Evolutionary conservation across 2,113 vertebrate species (phyloP), one percentile per base, ranked within the genome.

Genomic region (Austrofundulus limnaeus): DNA sequence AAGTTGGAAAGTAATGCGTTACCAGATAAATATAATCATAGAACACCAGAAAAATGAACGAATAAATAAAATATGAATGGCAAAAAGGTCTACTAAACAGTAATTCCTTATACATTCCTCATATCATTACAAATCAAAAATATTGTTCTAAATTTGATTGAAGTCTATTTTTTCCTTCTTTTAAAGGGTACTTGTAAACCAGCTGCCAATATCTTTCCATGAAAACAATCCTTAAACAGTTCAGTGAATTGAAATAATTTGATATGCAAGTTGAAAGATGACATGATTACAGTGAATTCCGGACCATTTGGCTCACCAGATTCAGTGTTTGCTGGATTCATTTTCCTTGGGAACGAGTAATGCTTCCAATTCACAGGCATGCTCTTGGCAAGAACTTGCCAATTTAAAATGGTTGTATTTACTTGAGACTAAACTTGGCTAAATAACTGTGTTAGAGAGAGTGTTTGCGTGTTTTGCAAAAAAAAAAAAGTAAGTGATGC

Each of bases 351-450:
- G 31, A 34, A 34, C 31, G 10, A 43, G 20, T 55, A 41, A 61
- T 72, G 50, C 47, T 59, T 75, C 38, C 45, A 59, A 60, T 38
- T 80, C 72, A 74, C 52, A 54, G 56, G 49, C 54, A 61, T 54
- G 37, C 66, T 71, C 72, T 86, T 76, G 76, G 80, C 78, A 83
- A 74, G 31, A 77, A 64, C 5, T 48, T 56, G 34, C 60, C 49
- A 71, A 50, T 83, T 77, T 72, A 67, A 79, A 79, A 86, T 69
- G 64, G 15, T 60, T 80, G 49, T 74, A 61, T 87, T 84, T 81
- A 70, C 77, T 57, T 70, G 60, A 15, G 72, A 78, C 64, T 79
- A 71, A 77, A 82, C 82, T 70, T 84, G 83, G 82, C 83, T 75
- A 63, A 41, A 10, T 41, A 41, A 53, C 54, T 37, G 46, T 47